Base-by-base conservation (phyloP, 2,113 vertebrate genomes). In the Indicator indicator region DNA sequence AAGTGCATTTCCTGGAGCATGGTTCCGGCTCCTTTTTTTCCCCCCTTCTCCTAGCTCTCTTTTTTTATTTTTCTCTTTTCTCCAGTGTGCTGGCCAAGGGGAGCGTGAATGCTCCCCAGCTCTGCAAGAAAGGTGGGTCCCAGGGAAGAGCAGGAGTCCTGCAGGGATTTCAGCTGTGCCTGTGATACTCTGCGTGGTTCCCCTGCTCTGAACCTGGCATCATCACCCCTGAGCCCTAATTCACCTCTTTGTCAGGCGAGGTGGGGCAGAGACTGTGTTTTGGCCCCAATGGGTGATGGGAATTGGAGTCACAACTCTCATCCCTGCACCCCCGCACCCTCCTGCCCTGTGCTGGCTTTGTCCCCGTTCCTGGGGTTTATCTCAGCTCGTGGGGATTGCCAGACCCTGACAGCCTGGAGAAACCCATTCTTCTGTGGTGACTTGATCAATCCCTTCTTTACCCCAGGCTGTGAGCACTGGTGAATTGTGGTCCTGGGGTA, bases 1-100 rank as follows among this genome's bases (percentile, higher is more conserved):
- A 94, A 97, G 94, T 92, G 93, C 93, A 85, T 95, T 97, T 97
- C 94, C 94, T 95, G 94, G 60, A 89, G 93, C 4, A 1, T 87
- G 79, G 33, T 91, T 30, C 67, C 82, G 55, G 91, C 65, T 40
- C 81, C 4, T 75, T 14, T 55, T 14, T 38, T 64, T 27, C 10
- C 26, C 21, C 9, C 9, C 9, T 5, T 11, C 17, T 5, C 3
- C 38, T n/a, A 27, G 20, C 46, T 13, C 21, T 74, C 19, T n/a
- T 9, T 30, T 32, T 18, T 44, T 18, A 55, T 33, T 38, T 13
- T 4, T 8, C 5, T 19, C 48, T 9, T 32, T 10, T 8, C 24
- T 20, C 9, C 52, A n/a, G 5, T 26, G 24, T 60, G 21, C 78
- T 71, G 88, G 73, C 33, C 36, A 52, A 28, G 38, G 23, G 26